Conservation (phyloP, 2,888 invertebrate species). For the Parnassius orleans region DNA sequence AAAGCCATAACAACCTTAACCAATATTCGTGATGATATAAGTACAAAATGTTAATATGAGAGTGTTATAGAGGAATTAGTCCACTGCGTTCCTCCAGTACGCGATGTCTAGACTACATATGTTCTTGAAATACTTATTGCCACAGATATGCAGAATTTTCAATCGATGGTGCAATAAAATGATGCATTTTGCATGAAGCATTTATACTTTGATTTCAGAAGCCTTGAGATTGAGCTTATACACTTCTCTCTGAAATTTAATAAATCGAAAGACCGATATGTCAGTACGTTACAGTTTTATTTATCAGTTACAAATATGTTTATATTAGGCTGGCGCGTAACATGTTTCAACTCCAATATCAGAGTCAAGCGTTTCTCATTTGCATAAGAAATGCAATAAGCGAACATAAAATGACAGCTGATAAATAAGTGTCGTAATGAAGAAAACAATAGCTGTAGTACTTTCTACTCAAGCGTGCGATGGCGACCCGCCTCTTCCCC, state of each 20-base stretch:
- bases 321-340: slow-evolving; percentile 13
- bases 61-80: neutral
- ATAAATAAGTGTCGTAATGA: slow-evolving; percentile 73
- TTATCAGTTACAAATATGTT: neutral
- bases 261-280: neutral
- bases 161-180: no score
- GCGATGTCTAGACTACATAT: neutral
- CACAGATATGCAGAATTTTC: no score
- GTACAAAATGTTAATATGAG: neutral
- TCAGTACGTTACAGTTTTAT: slow-evolving; percentile 4
- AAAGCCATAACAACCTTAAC: neutral
- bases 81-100: neutral
- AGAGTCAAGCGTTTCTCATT: slow-evolving; percentile 43
- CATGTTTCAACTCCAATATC: slow-evolving; percentile 35
- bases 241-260: no score
- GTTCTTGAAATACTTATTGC: no score
- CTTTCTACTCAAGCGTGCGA: slow-evolving; percentile 68
- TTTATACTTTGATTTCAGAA: no score
- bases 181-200: no score
- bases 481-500: slow-evolving; percentile 39
- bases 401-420: slow-evolving; percentile 57
- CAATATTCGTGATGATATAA: neutral
- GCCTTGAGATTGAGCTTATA: no score
- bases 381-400: slow-evolving; percentile 65
- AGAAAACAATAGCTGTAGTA: slow-evolving; percentile 70